A percentile compares a stretch with the other conserved stretches of the same genome.
Conservation (phyloP, 2,113 vertebrate genomes). For the Corythornis vintsioides region DNA sequence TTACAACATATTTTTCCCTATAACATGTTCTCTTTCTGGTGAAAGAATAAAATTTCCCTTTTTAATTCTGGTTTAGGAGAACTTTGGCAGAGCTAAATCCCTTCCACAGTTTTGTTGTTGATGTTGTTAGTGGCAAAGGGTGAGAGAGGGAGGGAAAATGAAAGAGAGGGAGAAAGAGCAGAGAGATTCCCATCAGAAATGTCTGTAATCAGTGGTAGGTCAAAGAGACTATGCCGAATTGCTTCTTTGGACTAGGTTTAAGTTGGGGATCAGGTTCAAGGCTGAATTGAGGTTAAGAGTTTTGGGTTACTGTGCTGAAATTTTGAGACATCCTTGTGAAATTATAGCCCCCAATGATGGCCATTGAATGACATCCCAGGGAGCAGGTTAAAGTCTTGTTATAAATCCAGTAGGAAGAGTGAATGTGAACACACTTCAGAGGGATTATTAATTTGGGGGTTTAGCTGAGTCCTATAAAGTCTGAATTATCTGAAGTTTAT, state of each 20-base stretch:
- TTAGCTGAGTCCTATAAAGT: neutral
- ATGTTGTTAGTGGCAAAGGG: neutral
- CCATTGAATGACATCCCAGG: neutral
- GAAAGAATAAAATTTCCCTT: neutral
- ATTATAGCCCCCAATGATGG: neutral
- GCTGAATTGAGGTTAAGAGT: conserved; percentile 22
- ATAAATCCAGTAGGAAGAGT: neutral
- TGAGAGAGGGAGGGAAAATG: neutral
- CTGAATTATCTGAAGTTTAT: neutral
- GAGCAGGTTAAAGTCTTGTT: neutral
- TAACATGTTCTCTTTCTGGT: neutral
- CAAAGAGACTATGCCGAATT: neutral
- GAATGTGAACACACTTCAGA: neutral
- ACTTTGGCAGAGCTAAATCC: neutral
- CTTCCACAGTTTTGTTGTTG: neutral
- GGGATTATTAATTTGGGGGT: neutral
- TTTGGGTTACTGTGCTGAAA: conserved; percentile 32
- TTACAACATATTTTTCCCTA: neutral
- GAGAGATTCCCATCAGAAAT: neutral
- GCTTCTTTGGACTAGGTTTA: conserved; percentile 15
- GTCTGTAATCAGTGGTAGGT: neutral
- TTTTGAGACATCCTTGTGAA: conserved; percentile 44
- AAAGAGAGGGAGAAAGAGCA: neutral
- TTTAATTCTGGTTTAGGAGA: neutral
- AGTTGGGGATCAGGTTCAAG: conserved; percentile 25